phyloP scores from a whole-genome alignment of 2,888 invertebrate species.

The Empis livida region DNA sequence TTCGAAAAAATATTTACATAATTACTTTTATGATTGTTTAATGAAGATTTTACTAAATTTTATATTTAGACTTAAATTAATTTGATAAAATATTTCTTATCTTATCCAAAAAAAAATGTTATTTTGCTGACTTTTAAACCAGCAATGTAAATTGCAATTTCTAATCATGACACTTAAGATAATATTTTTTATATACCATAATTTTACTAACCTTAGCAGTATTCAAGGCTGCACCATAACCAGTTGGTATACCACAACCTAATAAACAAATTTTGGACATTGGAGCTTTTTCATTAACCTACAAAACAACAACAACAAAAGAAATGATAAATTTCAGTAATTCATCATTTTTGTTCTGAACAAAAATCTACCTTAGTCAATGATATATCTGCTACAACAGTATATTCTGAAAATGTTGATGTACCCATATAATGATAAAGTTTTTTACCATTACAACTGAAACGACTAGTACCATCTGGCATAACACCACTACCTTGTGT shows the following conservation, averaged over 20 bases:
- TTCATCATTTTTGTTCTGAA: no score
- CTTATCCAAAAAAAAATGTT: no score
- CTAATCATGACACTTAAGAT: no score
- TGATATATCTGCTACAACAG: constrained; percentile 89
- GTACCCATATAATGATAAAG: constrained; percentile 94
- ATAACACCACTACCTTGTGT: constrained; percentile 81
- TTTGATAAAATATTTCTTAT: no score
- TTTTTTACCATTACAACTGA: constrained; percentile 50
- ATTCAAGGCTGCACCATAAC: constrained; percentile 89
- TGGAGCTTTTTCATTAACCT: constrained; percentile 65
- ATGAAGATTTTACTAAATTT: no score
- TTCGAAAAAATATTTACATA: no score
- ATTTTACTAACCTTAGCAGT: constrained; percentile 60
- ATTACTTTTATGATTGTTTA: no score
- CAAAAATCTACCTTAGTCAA: constrained; percentile 95
- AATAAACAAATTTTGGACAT: constrained; percentile 78
- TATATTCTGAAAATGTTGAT: constrained; percentile 88
- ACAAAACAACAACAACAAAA: constrained; percentile 14
- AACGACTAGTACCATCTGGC: constrained; percentile 84
- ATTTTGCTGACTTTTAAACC: no score
- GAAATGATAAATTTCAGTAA: not conserved
- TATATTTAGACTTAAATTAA: no score
- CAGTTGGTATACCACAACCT: constrained; percentile 90
- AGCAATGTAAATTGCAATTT: no score
- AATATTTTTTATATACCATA: no score